phyloP scores from a whole-genome alignment of 53 echinoderm and acorn worm genomes.

The Glandiceps talaboti region DNA sequence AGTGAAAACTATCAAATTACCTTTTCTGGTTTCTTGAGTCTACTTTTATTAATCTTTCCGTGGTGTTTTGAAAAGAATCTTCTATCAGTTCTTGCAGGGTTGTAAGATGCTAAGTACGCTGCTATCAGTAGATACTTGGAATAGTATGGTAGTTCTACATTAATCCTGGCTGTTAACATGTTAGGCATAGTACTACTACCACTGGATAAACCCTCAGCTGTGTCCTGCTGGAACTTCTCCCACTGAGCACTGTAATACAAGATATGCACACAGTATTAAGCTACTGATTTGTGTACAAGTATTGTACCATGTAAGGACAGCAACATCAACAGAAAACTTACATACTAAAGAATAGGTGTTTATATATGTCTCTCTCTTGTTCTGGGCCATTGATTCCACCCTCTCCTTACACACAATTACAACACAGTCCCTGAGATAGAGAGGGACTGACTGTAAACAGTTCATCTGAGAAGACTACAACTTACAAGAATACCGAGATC shows the following conservation, averaged over 20 bases:
- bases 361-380: no score
- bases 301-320: no score
- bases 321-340: no score
- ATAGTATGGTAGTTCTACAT: constrained; percentile 88
- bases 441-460: no score
- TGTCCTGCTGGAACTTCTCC: constrained; percentile 68
- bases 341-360: no score
- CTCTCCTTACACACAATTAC: no score
- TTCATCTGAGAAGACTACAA: no score
- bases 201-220: constrained; percentile 1
- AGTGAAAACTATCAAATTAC: constrained; percentile 54
- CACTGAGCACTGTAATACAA: constrained; percentile 75
- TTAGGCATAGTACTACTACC: constrained; percentile 22
- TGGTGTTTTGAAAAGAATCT: constrained; percentile 90
- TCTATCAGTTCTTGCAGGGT: constrained; percentile 74
- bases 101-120: constrained; percentile 92
- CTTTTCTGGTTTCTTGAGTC: constrained; percentile 34
- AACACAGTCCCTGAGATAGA: no score
- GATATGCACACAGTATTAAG: no score
- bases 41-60: constrained; percentile 39
- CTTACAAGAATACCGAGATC: no score
- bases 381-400: no score
- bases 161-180: constrained; percentile 49
- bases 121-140: constrained; percentile 93
- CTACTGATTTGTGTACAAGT: no score